These are phyloP conservation scores for Coilia nasus DNA, from an alignment of 2,797 vertebrate species.

Conservation along the genomic window DNA sequence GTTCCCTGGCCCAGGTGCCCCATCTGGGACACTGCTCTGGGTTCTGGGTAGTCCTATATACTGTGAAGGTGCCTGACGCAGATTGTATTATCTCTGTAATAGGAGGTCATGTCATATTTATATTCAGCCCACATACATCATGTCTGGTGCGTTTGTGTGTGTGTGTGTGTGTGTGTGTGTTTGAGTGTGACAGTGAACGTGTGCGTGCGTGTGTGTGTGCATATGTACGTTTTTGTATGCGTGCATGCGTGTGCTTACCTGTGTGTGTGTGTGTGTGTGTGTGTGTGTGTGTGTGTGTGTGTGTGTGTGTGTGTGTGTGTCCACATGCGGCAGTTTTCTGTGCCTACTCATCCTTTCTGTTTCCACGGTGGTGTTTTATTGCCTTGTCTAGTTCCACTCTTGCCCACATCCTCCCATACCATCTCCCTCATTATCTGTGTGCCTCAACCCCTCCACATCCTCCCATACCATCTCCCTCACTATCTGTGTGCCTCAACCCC, in stretches of 20 bases:
- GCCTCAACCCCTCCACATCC: too few species aligned
- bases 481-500: too few species aligned
- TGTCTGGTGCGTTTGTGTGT: conserved; percentile 15
- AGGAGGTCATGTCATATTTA: background rate
- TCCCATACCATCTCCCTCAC: too few species aligned
- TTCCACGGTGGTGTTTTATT: too few species aligned
- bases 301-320: conserved; percentile 15
- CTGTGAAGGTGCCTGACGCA: background rate
- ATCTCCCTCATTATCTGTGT: too few species aligned
- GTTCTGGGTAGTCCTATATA: background rate
- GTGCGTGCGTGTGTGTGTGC: too few species aligned
- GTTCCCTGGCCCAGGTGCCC: background rate
- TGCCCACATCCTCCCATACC: background rate
- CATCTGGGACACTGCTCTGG: background rate
- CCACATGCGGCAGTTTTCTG: background rate
- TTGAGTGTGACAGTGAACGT: background rate
- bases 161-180: conserved; percentile 32
- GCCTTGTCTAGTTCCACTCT: background rate
- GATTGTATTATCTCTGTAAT: conserved; percentile 1
- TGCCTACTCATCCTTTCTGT: background rate
- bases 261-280: too few species aligned
- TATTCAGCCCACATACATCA: background rate
- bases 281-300: background rate
- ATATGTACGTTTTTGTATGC: background rate
- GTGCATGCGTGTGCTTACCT: too few species aligned